These are phyloP conservation scores for Mythimna pallens DNA, from an alignment of 2,888 invertebrate genomes.

Conservation along the genomic window DNA sequence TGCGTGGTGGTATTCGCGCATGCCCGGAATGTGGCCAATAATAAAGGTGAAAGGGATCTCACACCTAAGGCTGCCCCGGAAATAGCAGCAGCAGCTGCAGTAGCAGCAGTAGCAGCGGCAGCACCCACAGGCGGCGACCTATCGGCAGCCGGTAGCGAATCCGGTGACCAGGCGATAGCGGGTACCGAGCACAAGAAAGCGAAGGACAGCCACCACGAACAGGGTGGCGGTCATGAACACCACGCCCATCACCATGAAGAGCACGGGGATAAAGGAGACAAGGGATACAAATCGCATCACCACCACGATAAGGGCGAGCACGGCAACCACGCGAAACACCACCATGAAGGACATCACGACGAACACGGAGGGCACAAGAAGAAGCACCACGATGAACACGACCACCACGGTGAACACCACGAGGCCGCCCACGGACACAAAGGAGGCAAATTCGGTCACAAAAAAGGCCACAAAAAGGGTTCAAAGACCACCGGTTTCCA, in stretches of 20 bases:
- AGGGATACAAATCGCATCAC: slow-evolving; percentile 94
- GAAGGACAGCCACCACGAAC: slow-evolving; percentile 90
- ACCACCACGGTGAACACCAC: slow-evolving; percentile 94
- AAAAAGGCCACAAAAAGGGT: slow-evolving; percentile 96
- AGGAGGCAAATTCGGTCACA: slow-evolving; percentile 94
- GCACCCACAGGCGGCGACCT: slow-evolving; percentile 67
- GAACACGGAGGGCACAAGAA: slow-evolving; percentile 96
- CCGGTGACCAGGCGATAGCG: slow-evolving; percentile 85
- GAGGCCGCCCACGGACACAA: slow-evolving; percentile 95
- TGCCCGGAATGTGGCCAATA: slow-evolving; percentile 78
- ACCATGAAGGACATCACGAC: slow-evolving; percentile 94
- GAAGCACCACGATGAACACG: slow-evolving; percentile 94
- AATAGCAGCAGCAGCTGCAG: slow-evolving; percentile 31
- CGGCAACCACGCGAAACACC: slow-evolving; percentile 94
- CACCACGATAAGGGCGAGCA: slow-evolving; percentile 95
- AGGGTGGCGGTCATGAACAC: slow-evolving; percentile 93
- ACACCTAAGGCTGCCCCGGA: slow-evolving; percentile 63
- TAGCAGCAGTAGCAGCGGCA: slow-evolving; percentile 32
- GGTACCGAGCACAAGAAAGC: slow-evolving; percentile 88
- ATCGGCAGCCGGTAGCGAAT: slow-evolving; percentile 59
- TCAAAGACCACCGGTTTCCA: slow-evolving; percentile 96
- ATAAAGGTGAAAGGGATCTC: slow-evolving; percentile 73
- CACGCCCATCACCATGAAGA: slow-evolving; percentile 93
- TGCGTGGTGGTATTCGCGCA: slow-evolving; percentile 74
- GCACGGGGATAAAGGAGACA: slow-evolving; percentile 94